Base-by-base conservation (phyloP, 2,797 vertebrate genomes). In the Onychomys leucogaster region DNA sequence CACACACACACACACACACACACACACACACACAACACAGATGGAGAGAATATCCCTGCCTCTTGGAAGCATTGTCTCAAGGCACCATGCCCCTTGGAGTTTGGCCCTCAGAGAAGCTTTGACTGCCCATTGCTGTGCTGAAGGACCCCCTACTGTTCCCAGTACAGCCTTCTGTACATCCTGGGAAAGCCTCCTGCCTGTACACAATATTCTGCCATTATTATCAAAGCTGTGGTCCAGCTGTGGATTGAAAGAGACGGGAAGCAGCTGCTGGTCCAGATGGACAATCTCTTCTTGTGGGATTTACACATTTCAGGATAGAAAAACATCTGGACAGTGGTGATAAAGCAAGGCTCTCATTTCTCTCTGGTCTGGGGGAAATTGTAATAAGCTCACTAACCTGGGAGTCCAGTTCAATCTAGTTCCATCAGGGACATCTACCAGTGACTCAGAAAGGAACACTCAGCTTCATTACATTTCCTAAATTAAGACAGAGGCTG, bases 181-280 rank as follows among this genome's bases (percentile, higher is more conserved):
- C 67, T 73, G 57, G 17, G 71, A 69, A 84, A 34, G 5, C 23
- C 13, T 46, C 69, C 82, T 25, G 34, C 65, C 89, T 67, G 65
- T 59, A 17, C 25, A 2, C 16, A 43, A 3, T 8, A 23, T 14
- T 77, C 63, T 75, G n/a, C 78, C 41, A 19, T 67, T 34, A 61
- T 80, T 46, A 71, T 83, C 43, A 8, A 61, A 19, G 14, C n/a
- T 57, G 25, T 34, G 13, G 55, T 61, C 71, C 67, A 43, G 59
- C n/a, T 9, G 13, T 12, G 17, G 55, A 57, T 65, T 21, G 49
- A 49, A 94, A 63, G 81, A 78, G 55, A 25, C 75, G 1, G 16
- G 1, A 1, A 71, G 52, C 97, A 97, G 90, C 93, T 97, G 84
- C 57, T 85, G 4, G 59, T 5, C 13, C 94, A 98, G 96, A 96